Conservation (phyloP, 2,113 vertebrate genomes). For the Paedocypris sp. region DNA sequence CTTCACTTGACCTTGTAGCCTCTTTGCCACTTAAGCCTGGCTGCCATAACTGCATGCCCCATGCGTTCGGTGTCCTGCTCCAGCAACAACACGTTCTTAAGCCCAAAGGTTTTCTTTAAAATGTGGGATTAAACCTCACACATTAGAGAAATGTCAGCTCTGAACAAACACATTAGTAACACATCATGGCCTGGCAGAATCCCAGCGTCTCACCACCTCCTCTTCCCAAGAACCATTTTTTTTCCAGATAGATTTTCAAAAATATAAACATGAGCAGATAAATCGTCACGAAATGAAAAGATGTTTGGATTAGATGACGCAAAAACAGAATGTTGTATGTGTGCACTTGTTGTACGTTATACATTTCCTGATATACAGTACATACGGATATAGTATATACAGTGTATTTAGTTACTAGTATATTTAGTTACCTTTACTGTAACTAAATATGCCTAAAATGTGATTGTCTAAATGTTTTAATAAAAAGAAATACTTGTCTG, state of each 20-base stretch:
- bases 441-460: neutral
- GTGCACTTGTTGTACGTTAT: too few relatives aligned
- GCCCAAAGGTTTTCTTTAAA: slow-evolving; percentile 30
- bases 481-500: too few relatives aligned
- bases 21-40: slow-evolving; percentile 1
- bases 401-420: too few relatives aligned
- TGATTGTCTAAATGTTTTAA: too few relatives aligned
- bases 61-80: neutral
- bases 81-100: slow-evolving; percentile 1
- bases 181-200: neutral
- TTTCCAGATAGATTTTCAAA: neutral
- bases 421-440: neutral
- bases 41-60: slow-evolving; percentile 7
- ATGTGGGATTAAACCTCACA: slow-evolving; percentile 16
- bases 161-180: slow-evolving; percentile 33
- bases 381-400: too few relatives aligned
- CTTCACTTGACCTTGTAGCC: neutral
- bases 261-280: neutral
- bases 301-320: too few relatives aligned
- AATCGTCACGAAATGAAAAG: too few relatives aligned
- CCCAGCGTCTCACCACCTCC: neutral
- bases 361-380: too few relatives aligned
- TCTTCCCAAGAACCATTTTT: neutral
- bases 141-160: slow-evolving; percentile 26
- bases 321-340: too few relatives aligned